These are phyloP conservation scores for Oxyruncus cristatus DNA, from an alignment of 2,113 vertebrate genomes.

Conservation along the genomic window DNA sequence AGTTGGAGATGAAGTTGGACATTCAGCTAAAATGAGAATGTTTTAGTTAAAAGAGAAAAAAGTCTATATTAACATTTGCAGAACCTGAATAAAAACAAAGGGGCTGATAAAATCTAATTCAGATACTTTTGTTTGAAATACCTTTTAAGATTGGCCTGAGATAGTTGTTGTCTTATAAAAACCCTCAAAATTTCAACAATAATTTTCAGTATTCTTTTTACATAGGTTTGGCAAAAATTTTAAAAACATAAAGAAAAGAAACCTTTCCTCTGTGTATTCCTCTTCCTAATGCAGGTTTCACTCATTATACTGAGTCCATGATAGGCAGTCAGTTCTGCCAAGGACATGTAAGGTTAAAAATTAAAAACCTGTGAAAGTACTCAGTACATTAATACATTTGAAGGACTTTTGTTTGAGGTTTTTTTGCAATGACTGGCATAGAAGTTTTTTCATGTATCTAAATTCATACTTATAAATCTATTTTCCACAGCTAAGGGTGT, in stretches of 20 bases:
- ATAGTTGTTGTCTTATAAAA: not conserved
- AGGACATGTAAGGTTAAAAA: not conserved
- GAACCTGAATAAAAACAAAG: not conserved
- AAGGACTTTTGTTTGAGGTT: not conserved
- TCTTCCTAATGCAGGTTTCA: not conserved
- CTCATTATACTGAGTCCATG: not conserved
- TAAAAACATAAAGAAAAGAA: not conserved
- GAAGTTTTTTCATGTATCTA: not conserved
- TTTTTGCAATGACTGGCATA: not conserved
- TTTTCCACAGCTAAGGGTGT: not conserved
- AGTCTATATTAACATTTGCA: not conserved
- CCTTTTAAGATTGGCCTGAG: not conserved
- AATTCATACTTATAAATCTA: not conserved
- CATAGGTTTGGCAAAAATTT: not conserved
- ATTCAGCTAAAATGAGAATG: not conserved
- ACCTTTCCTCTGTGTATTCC: not conserved
- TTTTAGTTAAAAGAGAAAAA: not conserved
- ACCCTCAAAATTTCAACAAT: not conserved
- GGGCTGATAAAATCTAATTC: not conserved
- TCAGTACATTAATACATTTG: not conserved
- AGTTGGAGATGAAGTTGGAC: not conserved
- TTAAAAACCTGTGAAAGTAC: not conserved
- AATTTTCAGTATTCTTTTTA: not conserved
- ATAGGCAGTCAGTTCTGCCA: not conserved
- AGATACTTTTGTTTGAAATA: not conserved